Evolutionary conservation across 2,797 vertebrate genomes (phyloP), one percentile per base, ranked within the genome.

Genomic region (Falco columbarius): DNA sequence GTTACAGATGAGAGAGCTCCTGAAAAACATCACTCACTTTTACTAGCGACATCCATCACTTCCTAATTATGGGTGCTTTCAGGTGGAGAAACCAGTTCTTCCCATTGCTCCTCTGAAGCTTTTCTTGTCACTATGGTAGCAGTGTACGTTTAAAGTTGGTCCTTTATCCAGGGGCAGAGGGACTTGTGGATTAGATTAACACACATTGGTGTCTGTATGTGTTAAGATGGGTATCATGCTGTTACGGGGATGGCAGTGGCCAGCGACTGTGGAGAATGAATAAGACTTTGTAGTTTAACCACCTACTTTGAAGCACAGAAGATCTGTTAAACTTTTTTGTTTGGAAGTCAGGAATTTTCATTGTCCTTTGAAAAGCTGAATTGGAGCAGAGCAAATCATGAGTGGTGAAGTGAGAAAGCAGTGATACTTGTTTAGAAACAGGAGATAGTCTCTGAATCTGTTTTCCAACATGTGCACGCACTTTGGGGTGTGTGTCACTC

Each of bases 1-100:
- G 96, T 96, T 97, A 96, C 95, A 96, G 96, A 97, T 97, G 95
- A 96, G 95, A 95, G 93, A 79, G 62, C 83, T 95, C 47, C 92
- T 95, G 93, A 92, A 93, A 95, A 97, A 86, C 92, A 96, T 97
- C 95, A 95, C 77, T 97, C 95, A 96, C 80, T 94, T 97, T 90
- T 94, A 96, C 90, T 91, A 46, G 94, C 1, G 14, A 81, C 95
- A 97, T 97, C 91, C 91, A 96, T 97, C 95, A 96, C 94, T 94
- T 96, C 83, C 84, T 97, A 97, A 97, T 97, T 97, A 96, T 86
- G 72, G 65, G 63, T 91, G 86, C 93, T 95, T 96, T 92, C 61
- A 91, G 73, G 89, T 94, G 86, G 52, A 91, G 95, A 93, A 95
- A 80, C 62, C 81, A 89, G 90, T 95, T 91, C 81, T 95, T 89